Base-by-base conservation (phyloP, 2,888 invertebrate genomes). In the Pristionchus entomophagus region DNA sequence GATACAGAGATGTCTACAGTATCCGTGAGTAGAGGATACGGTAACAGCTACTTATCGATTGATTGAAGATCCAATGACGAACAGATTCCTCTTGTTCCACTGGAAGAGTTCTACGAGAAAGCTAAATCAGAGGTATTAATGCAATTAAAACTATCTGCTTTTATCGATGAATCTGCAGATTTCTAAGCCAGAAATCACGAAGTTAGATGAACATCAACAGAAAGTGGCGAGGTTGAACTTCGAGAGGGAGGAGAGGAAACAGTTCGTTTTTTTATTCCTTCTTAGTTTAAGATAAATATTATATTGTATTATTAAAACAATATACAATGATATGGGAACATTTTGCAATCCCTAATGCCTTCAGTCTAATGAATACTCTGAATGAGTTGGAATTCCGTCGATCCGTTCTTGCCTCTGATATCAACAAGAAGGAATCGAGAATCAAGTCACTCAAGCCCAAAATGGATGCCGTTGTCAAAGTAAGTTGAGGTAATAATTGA, bases 391-490 rank as follows among this genome's bases (percentile, higher is more conserved):
- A 92, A 86, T 89, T 88, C 8, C 73, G 91, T n/a, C 56, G 90
- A 81, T 89, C 88, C 29, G 89, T 91, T n/a, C 87, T 92, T 0
- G 56, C 86, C 51, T 90, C 90, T 62, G 91, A 92, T 80, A 91
- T 92, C 69, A 88, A 88, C 17, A 90, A 89, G 19, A 92, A 92
- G 84, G 91, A 91, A 83, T 88, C 88, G 51, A 87, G 91, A 53
- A 86, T 90, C 38, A 83, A 80, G 8, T 88, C 89, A 80, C 82
- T 89, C 69, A 73, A 80, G 10, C 84, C 88, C 32, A 84, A 86
- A 77, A 89, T 88, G 32, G 77, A 85, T 38, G 17, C 35, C 0
- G 62, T 85, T 29, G 45, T 85, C 35, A 85, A 85, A 38, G 85
- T 77, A 22, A 69, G 69, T 69, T 17, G 35, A 65, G 65, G 26